Base-by-base conservation (phyloP, 2,797 vertebrate species). In the Pipistrellus kuhlii region DNA sequence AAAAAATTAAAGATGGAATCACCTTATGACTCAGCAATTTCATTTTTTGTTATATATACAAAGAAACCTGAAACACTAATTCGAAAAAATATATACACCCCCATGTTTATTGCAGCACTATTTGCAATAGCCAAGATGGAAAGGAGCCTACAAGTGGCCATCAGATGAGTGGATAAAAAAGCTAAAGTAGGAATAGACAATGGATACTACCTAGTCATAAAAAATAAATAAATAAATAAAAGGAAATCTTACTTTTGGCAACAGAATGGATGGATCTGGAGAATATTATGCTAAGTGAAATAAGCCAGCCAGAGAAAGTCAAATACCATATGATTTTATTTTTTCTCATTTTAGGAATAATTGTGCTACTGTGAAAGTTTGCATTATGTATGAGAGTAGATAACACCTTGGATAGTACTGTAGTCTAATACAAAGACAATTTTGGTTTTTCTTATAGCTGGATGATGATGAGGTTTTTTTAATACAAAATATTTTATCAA, bases 371-470 rank as follows among this genome's bases (percentile, higher is more conserved):
- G 5, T 85, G 57, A 76, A 94, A 75, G 9, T 76, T 87, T 62
- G 20, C 4, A 77, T 48, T n/a, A 80, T 5, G 20, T 48, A 21
- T 3, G 66, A 9, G 15, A 66, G 8, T 82, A 69, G 6, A 55
- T 69, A 57, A 81, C 35, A 7, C 17, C 12, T 21, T 71, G 21
- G 12, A 57, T 90, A 73, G 35, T 75, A 66, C 83, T 88, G 13
- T 71, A 20, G 3, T 57, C 6, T 64, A 75, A 6, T 11, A 81
- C 46, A 89, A 80, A 94, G 21, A 38, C n/a, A 59, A 23, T 23
- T 46, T 71, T 92, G 44, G 17, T 93, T 86, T 89, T 41, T 55
- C 44, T 80, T 66, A 71, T 59, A 85, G 38, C 81, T 73, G 89
- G 73, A 27, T 27, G 1, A 88, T 62, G 10, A 64, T 75, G 8